Conservation (phyloP, 2,113 vertebrate genomes). For the Chlorodrepanis virens region DNA sequence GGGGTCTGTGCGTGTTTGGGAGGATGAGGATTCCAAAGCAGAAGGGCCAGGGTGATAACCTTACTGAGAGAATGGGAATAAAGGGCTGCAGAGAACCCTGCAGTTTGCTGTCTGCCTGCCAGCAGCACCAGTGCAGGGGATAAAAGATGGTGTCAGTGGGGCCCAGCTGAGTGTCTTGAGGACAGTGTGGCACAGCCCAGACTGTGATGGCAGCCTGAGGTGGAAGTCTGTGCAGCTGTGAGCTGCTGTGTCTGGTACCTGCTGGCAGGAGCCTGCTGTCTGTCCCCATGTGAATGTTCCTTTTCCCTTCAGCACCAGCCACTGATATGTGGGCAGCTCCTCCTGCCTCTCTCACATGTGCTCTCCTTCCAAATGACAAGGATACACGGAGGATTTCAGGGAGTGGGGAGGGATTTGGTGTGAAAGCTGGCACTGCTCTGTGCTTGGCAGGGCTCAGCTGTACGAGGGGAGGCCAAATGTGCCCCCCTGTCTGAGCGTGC, state of each 20-base stretch:
- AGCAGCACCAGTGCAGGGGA: background rate
- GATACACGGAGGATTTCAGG: background rate
- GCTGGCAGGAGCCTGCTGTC: background rate
- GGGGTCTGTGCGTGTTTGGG: background rate
- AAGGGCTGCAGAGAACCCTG: background rate
- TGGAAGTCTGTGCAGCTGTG: background rate
- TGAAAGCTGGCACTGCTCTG: background rate
- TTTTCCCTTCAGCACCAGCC: rapidly evolving
- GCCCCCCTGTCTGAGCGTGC: background rate
- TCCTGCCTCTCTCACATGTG: background rate
- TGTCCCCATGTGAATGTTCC: background rate
- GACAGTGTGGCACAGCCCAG: background rate
- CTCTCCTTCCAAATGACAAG: background rate
- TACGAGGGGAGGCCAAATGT: background rate
- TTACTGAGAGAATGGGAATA: background rate
- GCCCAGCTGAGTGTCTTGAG: background rate
- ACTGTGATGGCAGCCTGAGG: rapidly evolving
- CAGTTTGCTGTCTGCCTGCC: background rate
- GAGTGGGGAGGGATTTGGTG: background rate
- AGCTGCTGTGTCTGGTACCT: background rate
- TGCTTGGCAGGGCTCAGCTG: slow-evolving; percentile 1
- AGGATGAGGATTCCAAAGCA: background rate
- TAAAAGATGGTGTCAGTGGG: background rate
- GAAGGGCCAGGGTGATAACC: background rate
- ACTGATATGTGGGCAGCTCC: rapidly evolving